Base-by-base conservation (phyloP, 2,888 invertebrate species). In the Melinaea marsaeus region DNA sequence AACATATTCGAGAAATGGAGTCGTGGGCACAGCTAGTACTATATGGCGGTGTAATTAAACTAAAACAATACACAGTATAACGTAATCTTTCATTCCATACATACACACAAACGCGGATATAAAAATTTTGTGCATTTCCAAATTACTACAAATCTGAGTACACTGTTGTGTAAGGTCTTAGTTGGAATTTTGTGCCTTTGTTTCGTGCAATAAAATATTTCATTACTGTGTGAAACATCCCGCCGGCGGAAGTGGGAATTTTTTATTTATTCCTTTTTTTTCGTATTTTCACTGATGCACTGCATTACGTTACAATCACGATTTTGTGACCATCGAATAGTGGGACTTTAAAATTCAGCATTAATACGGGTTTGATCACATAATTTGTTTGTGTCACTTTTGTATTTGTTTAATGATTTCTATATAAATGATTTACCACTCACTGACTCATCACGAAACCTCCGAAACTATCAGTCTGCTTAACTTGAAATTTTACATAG, bases 121-220 rank as follows among this genome's bases (percentile, higher is more conserved):
- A 60, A 45, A 59, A 42, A 45, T 65, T 62, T 60, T 46, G 45
- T 32, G 58, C 56, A 56, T 55, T 59, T 63, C 35, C 54, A n/a
- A 80, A 83, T 85, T 83, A 81, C 79, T 80, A 80, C 84, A 85
- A 84, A 85, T 83, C 81, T 80, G 79, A 85, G 81, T 84, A 86
- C 84, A 83, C 81, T 84, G 83, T 84, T 83, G 81, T 83, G 80
- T 83, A 75, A 75, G 74, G 78, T 79, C 77, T 75, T 74, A 71
- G 73, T 75, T 77, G 1, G 77, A 78, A 79, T 79, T 74, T 77
- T 75, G 69, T 68, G 72, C 80, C 79, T 85, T 83, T 81, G 84
- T 83, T 79, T 76, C 75, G 71, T 70, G 82, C 78, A 84, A 84
- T 86, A 87, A 87, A 86, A 86, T 86, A 86, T 86, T 86, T 87